phyloP scores from a whole-genome alignment of 1,140 invertebrate species.

The Muscidifurax raptorellus region DNA sequence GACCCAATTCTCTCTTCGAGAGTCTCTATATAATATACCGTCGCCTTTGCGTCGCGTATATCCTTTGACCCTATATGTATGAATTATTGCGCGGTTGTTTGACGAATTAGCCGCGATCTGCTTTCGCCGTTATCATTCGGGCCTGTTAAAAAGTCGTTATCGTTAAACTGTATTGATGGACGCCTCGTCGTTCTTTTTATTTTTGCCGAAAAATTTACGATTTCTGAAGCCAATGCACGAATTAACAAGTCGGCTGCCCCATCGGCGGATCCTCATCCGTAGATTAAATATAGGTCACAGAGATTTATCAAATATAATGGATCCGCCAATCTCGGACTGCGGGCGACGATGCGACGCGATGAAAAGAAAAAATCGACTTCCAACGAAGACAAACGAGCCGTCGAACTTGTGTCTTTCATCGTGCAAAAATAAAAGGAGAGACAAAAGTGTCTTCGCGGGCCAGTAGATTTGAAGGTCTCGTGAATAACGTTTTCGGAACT shows the following conservation, averaged over 20 bases:
- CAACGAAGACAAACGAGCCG: too few relatives aligned
- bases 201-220: too few relatives aligned
- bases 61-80: background rate
- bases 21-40: too few relatives aligned
- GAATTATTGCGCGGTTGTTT: background rate
- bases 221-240: too few relatives aligned
- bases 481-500: slow-evolving; percentile 23
- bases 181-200: background rate
- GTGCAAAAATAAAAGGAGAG: background rate
- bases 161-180: background rate
- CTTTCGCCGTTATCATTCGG: slow-evolving; percentile 22
- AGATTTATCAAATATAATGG: background rate
- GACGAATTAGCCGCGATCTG: slow-evolving; percentile 28
- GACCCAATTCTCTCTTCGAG: slow-evolving; percentile 23
- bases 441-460: background rate
- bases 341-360: too few relatives aligned
- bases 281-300: background rate
- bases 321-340: background rate
- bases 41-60: background rate
- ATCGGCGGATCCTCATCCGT: too few relatives aligned
- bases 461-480: slow-evolving; percentile 10
- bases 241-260: too few relatives aligned
- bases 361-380: too few relatives aligned
- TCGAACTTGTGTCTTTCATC: too few relatives aligned
- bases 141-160: slow-evolving; percentile 6